Conservation (phyloP, 2,888 invertebrate species). For the Agrochola circellaris region DNA sequence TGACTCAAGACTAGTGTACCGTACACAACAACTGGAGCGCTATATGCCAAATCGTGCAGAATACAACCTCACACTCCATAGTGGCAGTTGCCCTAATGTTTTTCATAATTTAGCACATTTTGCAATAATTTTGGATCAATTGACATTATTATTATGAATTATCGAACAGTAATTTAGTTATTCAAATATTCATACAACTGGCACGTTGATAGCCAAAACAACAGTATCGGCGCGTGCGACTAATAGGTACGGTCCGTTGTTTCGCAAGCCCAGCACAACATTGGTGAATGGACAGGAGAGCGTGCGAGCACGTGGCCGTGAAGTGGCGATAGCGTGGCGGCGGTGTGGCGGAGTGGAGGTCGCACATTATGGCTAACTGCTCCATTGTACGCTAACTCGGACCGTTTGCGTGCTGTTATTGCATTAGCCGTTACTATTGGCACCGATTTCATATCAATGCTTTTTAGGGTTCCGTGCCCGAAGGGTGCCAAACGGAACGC, state of each 20-base stretch:
- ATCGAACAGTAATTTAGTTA: slow-evolving; percentile 7
- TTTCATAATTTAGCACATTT: slow-evolving; percentile 5
- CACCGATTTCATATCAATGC: slow-evolving; percentile 11
- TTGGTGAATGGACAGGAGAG: slow-evolving; percentile 32
- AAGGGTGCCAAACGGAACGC: too few relatives aligned
- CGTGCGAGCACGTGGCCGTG: neutral
- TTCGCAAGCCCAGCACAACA: slow-evolving; percentile 32
- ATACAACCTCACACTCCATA: neutral
- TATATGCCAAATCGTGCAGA: neutral
- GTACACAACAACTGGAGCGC: neutral
- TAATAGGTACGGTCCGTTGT: slow-evolving; percentile 3
- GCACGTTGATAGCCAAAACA: slow-evolving; percentile 39
- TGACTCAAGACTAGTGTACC: neutral
- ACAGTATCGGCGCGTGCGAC: slow-evolving; percentile 28
- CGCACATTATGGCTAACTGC: slow-evolving; percentile 18
- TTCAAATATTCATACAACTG: slow-evolving; percentile 26
- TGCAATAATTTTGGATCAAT: slow-evolving; percentile 22
- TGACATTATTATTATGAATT: slow-evolving; percentile 9
- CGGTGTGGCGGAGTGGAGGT: neutral
- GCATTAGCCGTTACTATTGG: slow-evolving; percentile 28
- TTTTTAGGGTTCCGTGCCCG: neutral
- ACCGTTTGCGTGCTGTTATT: slow-evolving; percentile 30
- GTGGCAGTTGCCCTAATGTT: neutral
- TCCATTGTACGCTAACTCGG: slow-evolving; percentile 37
- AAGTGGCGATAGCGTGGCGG: neutral